A percentile compares a stretch with the other conserved stretches of the same genome.
Evolutionary conservation across 2,888 invertebrate genomes (phyloP).

Genomic region (Linyphia triangularis): DNA sequence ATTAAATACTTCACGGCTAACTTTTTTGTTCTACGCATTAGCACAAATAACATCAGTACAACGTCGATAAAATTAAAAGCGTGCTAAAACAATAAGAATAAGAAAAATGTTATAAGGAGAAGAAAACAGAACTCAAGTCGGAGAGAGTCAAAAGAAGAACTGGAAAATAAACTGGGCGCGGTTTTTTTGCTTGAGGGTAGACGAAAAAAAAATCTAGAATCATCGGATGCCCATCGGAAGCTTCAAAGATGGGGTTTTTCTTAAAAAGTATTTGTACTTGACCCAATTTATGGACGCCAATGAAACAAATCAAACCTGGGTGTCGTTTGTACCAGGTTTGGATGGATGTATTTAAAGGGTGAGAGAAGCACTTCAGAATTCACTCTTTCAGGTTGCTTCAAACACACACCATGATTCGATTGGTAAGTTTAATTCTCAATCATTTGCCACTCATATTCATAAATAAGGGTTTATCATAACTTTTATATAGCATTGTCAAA

Average conservation of each 20-base stretch:
- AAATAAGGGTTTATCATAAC: no score
- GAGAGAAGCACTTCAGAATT: constrained; percentile 25
- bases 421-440: constrained; percentile 57
- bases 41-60: constrained; percentile 1
- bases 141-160: constrained; percentile 33
- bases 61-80: neutral
- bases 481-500: no score
- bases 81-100: neutral
- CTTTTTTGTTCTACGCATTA: neutral
- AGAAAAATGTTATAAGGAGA: neutral
- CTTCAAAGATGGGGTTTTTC: constrained; percentile 38
- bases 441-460: no score
- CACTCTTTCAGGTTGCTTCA: constrained; percentile 4
- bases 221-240: constrained; percentile 55
- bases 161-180: constrained; percentile 56
- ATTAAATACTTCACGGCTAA: neutral
- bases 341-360: constrained; percentile 62
- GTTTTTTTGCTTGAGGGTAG: constrained; percentile 17
- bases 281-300: constrained; percentile 68
- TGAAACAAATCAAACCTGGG: constrained; percentile 57
- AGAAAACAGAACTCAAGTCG: constrained; percentile 1
- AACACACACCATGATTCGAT: constrained; percentile 53
- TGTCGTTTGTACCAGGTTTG: constrained; percentile 66
- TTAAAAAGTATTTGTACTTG: constrained; percentile 62
- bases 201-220: neutral